Evolutionary conservation across 2,888 invertebrate genomes (phyloP).

Genomic region (Lasius fuliginosus): DNA sequence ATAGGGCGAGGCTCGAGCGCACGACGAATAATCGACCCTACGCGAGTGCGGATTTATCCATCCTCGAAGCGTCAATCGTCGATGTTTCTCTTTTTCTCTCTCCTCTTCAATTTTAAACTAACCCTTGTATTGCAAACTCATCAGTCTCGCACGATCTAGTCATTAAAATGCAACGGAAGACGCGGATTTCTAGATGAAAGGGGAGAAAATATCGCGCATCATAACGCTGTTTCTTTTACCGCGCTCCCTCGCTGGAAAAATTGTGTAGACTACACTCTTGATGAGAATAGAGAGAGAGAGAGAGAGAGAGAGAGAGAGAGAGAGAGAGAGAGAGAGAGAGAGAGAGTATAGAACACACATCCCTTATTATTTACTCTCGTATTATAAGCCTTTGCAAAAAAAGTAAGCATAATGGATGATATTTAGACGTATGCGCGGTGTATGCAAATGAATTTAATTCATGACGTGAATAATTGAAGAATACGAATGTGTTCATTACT

Average conservation of each 20-base stretch:
- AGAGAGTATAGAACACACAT: constrained; percentile 28
- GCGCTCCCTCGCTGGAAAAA: constrained; percentile 59
- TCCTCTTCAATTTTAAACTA: constrained; percentile 70
- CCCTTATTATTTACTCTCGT: constrained; percentile 76
- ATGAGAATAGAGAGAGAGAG: constrained; percentile 4
- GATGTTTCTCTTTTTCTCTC: constrained; percentile 55
- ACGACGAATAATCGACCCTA: constrained; percentile 40
- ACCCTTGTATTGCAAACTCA: constrained; percentile 72
- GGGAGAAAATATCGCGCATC: constrained; percentile 34
- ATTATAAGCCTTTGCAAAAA: constrained; percentile 69
- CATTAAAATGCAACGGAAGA: constrained; percentile 80
- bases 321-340: background rate
- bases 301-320: constrained; percentile 10
- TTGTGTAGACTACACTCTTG: constrained; percentile 66
- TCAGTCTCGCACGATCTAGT: constrained; percentile 74
- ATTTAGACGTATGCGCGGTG: constrained; percentile 62
- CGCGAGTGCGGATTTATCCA: constrained; percentile 48
- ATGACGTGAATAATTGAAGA: constrained; percentile 70
- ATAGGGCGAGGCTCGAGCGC: constrained; percentile 15
- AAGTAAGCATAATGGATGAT: constrained; percentile 57
- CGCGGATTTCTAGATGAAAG: constrained; percentile 63
- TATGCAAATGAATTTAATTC: constrained; percentile 72
- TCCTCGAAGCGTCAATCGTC: constrained; percentile 69
- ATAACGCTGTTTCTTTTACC: constrained; percentile 25
- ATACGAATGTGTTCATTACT: background rate